phyloP scores from a whole-genome alignment of 2,888 invertebrate species.

The Neria commutata region DNA sequence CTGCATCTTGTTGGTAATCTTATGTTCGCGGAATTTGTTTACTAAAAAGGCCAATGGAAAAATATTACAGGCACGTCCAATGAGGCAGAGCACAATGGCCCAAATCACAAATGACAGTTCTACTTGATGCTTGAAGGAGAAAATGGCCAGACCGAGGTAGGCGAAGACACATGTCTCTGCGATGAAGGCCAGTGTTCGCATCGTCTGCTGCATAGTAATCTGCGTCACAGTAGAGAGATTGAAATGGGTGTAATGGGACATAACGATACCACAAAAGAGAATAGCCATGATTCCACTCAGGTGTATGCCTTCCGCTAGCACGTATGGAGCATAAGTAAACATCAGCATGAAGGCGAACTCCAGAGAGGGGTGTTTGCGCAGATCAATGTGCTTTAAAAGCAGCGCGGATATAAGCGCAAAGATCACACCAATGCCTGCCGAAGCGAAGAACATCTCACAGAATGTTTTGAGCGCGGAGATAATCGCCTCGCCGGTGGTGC shows the following conservation, averaged over 20 bases:
- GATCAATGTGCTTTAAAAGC: constrained; percentile 91
- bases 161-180: constrained; percentile 99
- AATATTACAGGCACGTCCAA: constrained; percentile 95
- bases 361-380: constrained; percentile 95
- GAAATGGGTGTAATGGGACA: constrained; percentile 99
- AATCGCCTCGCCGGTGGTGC: constrained; percentile 79
- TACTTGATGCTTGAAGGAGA: constrained; percentile 92
- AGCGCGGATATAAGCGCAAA: constrained; percentile 94
- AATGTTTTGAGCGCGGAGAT: constrained; percentile 87
- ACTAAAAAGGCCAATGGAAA: constrained; percentile 92
- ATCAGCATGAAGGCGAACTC: constrained; percentile 99
- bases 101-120: constrained; percentile 92
- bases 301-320: constrained; percentile 94
- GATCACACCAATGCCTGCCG: constrained; percentile 93
- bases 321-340: constrained; percentile 98
- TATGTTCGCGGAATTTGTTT: constrained; percentile 96
- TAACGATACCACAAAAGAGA: constrained; percentile 97
- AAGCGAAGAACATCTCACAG: constrained; percentile 97
- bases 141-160: constrained; percentile 76
- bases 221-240: constrained; percentile 98
- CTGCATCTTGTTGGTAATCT: constrained; percentile 98
- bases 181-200: constrained; percentile 93
- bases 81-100: constrained; percentile 89
- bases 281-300: constrained; percentile 99
- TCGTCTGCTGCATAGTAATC: constrained; percentile 99